Conservation (phyloP, 2,888 invertebrate genomes). For the Platycheirus albimanus region DNA sequence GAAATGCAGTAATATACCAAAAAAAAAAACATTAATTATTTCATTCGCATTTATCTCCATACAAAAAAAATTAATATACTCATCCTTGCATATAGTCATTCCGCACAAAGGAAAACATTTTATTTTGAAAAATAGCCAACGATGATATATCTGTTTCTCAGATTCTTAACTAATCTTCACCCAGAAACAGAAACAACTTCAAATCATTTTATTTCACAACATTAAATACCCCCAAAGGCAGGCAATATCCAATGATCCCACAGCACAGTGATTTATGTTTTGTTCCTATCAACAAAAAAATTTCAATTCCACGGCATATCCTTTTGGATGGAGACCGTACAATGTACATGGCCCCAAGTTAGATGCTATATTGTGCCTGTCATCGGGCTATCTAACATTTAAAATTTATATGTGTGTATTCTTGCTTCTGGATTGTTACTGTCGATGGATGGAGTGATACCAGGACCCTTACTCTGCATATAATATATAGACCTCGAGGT, state of each 20-base stretch:
- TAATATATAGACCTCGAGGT: constrained; percentile 21
- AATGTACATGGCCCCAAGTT: constrained; percentile 31
- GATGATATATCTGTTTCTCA: constrained; percentile 50
- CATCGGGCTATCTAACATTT: constrained; percentile 62
- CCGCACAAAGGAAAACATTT: constrained; percentile 23
- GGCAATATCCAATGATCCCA: constrained; percentile 35
- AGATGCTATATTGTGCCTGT: constrained; percentile 62
- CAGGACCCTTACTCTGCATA: constrained; percentile 37
- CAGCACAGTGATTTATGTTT: constrained; percentile 65
- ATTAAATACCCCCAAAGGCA: constrained; percentile 57
- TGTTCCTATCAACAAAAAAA: constrained; percentile 62
- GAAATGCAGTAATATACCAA: constrained; percentile 17
- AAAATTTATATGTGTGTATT: constrained; percentile 62
- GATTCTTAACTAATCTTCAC: constrained; percentile 52
- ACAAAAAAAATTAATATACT: constrained; percentile 20
- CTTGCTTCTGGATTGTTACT: constrained; percentile 53
- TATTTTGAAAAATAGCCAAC: constrained; percentile 53
- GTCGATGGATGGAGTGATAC: constrained; percentile 50
- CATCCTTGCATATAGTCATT: constrained; percentile 19
- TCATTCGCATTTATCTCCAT: constrained; percentile 5
- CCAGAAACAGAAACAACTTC: constrained; percentile 23
- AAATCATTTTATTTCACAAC: constrained; percentile 66
- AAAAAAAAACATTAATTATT: constrained; percentile 36
- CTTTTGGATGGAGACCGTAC: constrained; percentile 9
- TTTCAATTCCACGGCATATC: constrained; percentile 59